These are phyloP conservation scores for Barypeithes pellucidus DNA, from an alignment of 2,888 invertebrate genomes.

Conservation along the genomic window DNA sequence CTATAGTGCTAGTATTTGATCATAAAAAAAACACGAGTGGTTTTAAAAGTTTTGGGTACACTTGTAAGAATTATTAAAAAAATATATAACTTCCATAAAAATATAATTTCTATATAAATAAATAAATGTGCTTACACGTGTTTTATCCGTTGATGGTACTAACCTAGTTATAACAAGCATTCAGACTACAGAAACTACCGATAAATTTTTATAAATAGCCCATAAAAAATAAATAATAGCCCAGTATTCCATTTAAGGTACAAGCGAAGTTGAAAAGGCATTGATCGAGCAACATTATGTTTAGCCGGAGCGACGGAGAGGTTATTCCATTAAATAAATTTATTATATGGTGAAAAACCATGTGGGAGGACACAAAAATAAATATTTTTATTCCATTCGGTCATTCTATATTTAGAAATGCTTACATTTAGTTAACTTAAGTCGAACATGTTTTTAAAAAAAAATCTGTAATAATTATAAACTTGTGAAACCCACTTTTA, in stretches of 20 bases:
- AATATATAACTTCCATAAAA: neutral
- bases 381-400: too few relatives aligned
- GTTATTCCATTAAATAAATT: neutral
- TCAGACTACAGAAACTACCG: slow-evolving; percentile 22
- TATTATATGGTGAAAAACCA: too few relatives aligned
- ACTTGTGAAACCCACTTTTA: neutral
- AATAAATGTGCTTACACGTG: neutral
- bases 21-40: too few relatives aligned
- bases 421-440: too few relatives aligned
- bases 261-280: slow-evolving; percentile 7
- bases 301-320: neutral
- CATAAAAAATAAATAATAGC: slow-evolving; percentile 30
- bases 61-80: neutral
- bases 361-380: too few relatives aligned
- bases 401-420: too few relatives aligned
- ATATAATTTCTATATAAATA: neutral
- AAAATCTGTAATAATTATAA: neutral
- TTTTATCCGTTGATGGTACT: neutral
- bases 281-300: slow-evolving; percentile 29
- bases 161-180: slow-evolving; percentile 4
- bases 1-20: too few relatives aligned
- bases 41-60: too few relatives aligned
- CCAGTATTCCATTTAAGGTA: slow-evolving; percentile 13
- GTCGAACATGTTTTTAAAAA: too few relatives aligned
- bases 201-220: slow-evolving; percentile 29